Percentiles rank a stretch among this genome's conserved stretches.
Conservation (phyloP, 2,113 vertebrate genomes). For the Oncorhynchus masou region DNA sequence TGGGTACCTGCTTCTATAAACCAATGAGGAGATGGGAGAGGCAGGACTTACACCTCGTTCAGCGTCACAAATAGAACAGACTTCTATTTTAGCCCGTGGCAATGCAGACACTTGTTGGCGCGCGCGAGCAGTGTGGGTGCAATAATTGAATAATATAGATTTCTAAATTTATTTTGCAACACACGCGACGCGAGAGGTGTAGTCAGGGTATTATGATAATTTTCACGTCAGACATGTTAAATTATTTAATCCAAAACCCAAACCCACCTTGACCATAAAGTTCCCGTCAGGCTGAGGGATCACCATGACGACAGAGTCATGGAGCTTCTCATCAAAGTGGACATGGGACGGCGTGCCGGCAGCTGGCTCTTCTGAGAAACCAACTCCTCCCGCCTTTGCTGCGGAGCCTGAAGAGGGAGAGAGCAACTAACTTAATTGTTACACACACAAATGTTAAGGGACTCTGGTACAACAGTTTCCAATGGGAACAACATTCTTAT, state of each 20-base stretch:
- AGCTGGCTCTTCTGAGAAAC: slow-evolving; percentile 65
- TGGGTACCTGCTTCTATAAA: too few species aligned
- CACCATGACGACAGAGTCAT: slow-evolving; percentile 80
- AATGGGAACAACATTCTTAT: not conserved
- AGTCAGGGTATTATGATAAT: not conserved
- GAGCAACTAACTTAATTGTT: not conserved
- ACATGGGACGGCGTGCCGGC: slow-evolving; percentile 64
- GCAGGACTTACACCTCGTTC: too few species aligned
- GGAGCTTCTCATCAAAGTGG: slow-evolving; percentile 78
- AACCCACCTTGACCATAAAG: slow-evolving; percentile 76
- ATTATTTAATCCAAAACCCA: not conserved
- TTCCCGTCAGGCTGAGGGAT: slow-evolving; percentile 69
- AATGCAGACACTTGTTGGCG: too few species aligned
- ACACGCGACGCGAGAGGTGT: too few species aligned
- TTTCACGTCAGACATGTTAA: not conserved
- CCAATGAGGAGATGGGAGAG: too few species aligned
- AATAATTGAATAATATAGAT: too few species aligned
- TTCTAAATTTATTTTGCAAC: too few species aligned
- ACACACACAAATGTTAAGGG: not conserved
- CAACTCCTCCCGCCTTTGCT: slow-evolving; percentile 66
- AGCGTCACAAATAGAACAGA: too few species aligned
- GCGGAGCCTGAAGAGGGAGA: slow-evolving; percentile 49
- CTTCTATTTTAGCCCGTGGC: too few species aligned
- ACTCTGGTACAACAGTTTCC: not conserved
- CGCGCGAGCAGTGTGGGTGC: too few species aligned